Conservation (phyloP, 2,797 vertebrate genomes). For the Pseudopleuronectes americanus region DNA sequence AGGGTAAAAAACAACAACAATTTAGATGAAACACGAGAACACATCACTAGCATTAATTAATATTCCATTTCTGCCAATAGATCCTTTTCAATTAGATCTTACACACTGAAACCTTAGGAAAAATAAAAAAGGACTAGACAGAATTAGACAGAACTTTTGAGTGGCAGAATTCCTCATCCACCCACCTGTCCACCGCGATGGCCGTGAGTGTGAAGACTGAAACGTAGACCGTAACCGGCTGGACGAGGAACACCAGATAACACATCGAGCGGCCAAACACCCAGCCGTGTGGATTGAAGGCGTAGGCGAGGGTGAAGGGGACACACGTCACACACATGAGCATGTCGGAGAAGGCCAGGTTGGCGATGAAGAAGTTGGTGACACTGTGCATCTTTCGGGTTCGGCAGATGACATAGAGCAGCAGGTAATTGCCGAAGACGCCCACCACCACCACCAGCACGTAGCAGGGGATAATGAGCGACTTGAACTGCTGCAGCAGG, state of each 20-base stretch:
- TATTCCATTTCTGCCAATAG: too few species aligned
- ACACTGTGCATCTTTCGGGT: slow-evolving; percentile 89
- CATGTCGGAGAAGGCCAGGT: slow-evolving; percentile 91
- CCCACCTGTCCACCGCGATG: slow-evolving; percentile 87
- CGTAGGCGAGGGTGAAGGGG: slow-evolving; percentile 89
- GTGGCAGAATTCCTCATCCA: slow-evolving; percentile 49
- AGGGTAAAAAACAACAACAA: too few species aligned
- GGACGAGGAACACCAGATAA: slow-evolving; percentile 87
- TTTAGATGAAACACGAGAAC: too few species aligned
- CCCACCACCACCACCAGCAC: slow-evolving; percentile 83
- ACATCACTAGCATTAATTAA: too few species aligned
- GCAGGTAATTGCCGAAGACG: slow-evolving; percentile 89
- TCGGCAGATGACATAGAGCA: slow-evolving; percentile 88
- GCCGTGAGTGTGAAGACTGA: slow-evolving; percentile 91
- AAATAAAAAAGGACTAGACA: too few species aligned
- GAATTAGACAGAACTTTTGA: too few species aligned
- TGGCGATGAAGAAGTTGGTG: slow-evolving; percentile 90
- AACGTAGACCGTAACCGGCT: slow-evolving; percentile 89
- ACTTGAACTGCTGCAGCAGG: slow-evolving; percentile 79
- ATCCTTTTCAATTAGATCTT: too few species aligned
- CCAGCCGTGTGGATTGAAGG: slow-evolving; percentile 90
- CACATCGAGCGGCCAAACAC: slow-evolving; percentile 89
- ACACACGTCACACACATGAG: slow-evolving; percentile 89
- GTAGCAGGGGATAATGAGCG: slow-evolving; percentile 83
- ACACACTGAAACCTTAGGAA: too few species aligned